Conservation (phyloP, 2,113 vertebrate genomes). For the Chloroceryle aenea region DNA sequence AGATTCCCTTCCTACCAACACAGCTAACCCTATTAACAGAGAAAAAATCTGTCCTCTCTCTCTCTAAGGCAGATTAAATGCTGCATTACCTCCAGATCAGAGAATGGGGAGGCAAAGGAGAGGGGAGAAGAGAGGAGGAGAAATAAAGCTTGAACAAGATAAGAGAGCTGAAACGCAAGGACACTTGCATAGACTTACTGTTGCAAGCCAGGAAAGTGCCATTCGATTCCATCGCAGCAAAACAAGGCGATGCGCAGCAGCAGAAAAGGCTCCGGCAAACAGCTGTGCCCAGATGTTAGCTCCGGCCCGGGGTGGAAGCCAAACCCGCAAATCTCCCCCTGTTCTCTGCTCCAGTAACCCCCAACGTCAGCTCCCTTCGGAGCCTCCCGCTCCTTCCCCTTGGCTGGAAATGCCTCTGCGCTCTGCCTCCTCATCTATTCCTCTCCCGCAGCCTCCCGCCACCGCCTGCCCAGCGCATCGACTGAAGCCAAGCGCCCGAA, state of each 20-base stretch:
- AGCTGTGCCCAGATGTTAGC: neutral
- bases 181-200: constrained; percentile 42
- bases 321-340: neutral
- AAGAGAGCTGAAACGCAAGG: neutral
- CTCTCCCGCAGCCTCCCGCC: neutral
- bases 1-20: neutral
- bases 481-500: neutral
- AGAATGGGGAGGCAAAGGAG: neutral
- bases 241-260: neutral
- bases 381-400: neutral
- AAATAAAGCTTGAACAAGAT: neutral
- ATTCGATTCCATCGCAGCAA: constrained; percentile 48
- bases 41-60: neutral
- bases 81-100: neutral
- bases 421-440: neutral
- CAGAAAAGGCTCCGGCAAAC: neutral
- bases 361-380: neutral
- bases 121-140: neutral
- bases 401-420: neutral
- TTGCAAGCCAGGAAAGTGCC: constrained; percentile 52
- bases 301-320: neutral
- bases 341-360: neutral
- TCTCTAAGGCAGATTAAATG: neutral
- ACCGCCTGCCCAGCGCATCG: neutral
- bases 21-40: neutral